phyloP scores from a whole-genome alignment of 2,797 vertebrate species.

The Microhierax caerulescens region DNA sequence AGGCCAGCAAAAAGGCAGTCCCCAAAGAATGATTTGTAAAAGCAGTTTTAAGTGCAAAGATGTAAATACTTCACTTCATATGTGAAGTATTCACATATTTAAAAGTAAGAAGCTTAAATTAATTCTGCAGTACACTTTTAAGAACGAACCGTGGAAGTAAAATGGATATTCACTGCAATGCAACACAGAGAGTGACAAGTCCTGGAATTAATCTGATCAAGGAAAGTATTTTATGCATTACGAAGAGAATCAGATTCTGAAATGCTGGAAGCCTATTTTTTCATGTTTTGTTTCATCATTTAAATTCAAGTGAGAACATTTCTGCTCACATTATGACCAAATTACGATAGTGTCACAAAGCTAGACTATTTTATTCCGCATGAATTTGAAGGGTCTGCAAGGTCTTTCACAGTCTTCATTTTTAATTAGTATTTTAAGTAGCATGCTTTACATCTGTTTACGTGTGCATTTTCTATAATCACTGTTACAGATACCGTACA shows the following conservation, averaged over 20 bases:
- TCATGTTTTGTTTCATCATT: background rate
- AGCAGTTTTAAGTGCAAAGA: background rate
- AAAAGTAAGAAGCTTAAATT: background rate
- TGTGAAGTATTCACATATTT: no score
- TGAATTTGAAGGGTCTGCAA: background rate
- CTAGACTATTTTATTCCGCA: background rate
- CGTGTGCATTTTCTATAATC: background rate
- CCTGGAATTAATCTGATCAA: background rate
- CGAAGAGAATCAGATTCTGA: background rate
- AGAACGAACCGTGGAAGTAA: background rate
- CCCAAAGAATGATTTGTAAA: background rate
- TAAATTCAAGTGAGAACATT: background rate
- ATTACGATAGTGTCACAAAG: background rate
- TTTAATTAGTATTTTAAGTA: background rate
- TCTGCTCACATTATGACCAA: background rate
- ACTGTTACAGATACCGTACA: background rate
- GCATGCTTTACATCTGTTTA: background rate
- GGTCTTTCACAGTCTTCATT: background rate
- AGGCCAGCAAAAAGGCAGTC: background rate
- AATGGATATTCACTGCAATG: background rate
- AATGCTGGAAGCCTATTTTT: background rate
- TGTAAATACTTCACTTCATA: background rate
- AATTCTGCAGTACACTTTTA: background rate
- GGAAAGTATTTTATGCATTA: background rate
- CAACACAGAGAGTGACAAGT: background rate